Evolutionary conservation across 2,113 vertebrate species (phyloP).

Genomic region (Spea multiplicata): DNA sequence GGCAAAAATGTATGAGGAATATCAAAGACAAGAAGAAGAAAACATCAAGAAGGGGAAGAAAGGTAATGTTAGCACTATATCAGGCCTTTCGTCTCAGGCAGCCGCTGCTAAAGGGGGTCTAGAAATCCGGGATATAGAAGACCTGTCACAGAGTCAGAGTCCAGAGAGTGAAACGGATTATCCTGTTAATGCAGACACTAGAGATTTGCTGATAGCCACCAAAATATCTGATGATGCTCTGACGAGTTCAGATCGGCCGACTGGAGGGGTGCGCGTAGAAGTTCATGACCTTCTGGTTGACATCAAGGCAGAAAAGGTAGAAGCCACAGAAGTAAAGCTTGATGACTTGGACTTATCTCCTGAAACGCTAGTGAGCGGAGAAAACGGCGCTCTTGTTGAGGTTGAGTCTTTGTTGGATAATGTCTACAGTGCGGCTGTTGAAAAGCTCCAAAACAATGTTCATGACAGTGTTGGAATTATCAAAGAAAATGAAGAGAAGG

Average conservation of each 20-base stretch:
- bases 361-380: slow-evolving; percentile 76
- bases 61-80: slow-evolving; percentile 95
- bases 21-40: slow-evolving; percentile 97
- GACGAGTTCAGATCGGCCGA: slow-evolving; percentile 61
- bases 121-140: slow-evolving; percentile 90
- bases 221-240: slow-evolving; percentile 81
- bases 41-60: slow-evolving; percentile 99
- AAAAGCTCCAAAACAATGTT: slow-evolving; percentile 86
- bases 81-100: slow-evolving; percentile 88
- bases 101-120: slow-evolving; percentile 87
- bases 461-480: slow-evolving; percentile 74
- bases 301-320: slow-evolving; percentile 98
- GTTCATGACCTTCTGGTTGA: slow-evolving; percentile 92
- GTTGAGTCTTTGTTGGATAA: slow-evolving; percentile 93
- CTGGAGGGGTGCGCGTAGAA: slow-evolving; percentile 85
- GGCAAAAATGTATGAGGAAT: slow-evolving; percentile 99
- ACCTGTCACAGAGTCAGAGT: slow-evolving; percentile 92
- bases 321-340: slow-evolving; percentile 96
- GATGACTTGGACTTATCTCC: slow-evolving; percentile 97
- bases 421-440: slow-evolving; percentile 94
- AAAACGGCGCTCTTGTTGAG: slow-evolving; percentile 84
- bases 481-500: slow-evolving; percentile 85
- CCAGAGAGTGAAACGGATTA: slow-evolving; percentile 96
- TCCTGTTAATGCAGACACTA: slow-evolving; percentile 77
- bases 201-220: slow-evolving; percentile 85